Evolutionary conservation across 2,888 invertebrate species (phyloP).

Genomic region (Ochropleura leucogaster): DNA sequence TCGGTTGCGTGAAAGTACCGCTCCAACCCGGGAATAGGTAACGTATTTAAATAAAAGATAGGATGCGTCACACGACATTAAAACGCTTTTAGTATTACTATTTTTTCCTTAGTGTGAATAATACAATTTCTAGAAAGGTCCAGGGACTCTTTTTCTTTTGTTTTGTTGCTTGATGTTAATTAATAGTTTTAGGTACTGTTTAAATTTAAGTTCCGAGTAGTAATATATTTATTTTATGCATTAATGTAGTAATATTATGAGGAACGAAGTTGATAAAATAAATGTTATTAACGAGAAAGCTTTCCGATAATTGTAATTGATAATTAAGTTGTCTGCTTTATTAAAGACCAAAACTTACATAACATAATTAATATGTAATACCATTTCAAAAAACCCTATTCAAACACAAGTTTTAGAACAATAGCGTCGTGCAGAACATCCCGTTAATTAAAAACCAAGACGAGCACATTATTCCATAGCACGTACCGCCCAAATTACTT

Average conservation of each 20-base stretch:
- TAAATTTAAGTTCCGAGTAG: background rate
- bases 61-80: constrained; percentile 42
- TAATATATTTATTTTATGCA: background rate
- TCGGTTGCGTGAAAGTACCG: constrained; percentile 31
- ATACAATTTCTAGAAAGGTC: constrained; percentile 8
- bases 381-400: constrained; percentile 8
- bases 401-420: constrained; percentile 11
- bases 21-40: constrained; percentile 49
- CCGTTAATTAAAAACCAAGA: constrained; percentile 63
- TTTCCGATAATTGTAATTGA: background rate
- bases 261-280: background rate
- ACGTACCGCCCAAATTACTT: constrained; percentile 64
- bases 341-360: background rate
- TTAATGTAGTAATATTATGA: background rate
- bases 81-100: constrained; percentile 39
- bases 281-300: background rate
- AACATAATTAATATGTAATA: background rate
- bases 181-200: background rate
- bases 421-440: constrained; percentile 7
- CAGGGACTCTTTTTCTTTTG: no score
- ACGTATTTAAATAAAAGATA: constrained; percentile 62
- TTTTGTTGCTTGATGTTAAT: background rate
- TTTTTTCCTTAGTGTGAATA: constrained; percentile 29
- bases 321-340: background rate
- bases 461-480: constrained; percentile 67